phyloP scores from a whole-genome alignment of 2,797 vertebrate species.

The Perodicticus potto region DNA sequence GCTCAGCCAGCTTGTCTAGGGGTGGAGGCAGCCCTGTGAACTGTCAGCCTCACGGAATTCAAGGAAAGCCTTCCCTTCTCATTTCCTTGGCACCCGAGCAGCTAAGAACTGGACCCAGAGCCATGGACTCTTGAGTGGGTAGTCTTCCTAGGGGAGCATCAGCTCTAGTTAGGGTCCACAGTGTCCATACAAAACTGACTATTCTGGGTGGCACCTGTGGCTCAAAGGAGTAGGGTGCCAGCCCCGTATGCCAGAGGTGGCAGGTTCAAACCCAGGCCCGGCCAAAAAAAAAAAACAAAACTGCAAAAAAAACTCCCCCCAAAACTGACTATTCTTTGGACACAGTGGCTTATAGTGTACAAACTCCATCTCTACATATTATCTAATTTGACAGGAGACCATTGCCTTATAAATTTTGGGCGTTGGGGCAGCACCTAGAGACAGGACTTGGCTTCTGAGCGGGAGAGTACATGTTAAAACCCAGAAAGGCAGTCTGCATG shows the following conservation, averaged over 20 bases:
- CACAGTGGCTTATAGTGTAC: not conserved
- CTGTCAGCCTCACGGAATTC: not conserved
- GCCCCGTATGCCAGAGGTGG: too few relatives aligned
- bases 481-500: not conserved
- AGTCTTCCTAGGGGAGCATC: not conserved
- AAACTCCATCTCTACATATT: not conserved
- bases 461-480: not conserved
- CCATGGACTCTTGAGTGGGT: not conserved
- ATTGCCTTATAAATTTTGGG: not conserved
- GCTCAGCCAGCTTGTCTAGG: not conserved
- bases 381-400: not conserved
- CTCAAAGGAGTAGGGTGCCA: too few relatives aligned
- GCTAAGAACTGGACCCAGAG: not conserved
- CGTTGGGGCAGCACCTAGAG: not conserved
- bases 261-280: too few relatives aligned
- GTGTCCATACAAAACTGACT: not conserved
- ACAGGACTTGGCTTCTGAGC: not conserved
- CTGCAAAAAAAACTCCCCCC: too few relatives aligned
- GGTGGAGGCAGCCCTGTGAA: not conserved
- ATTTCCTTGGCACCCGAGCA: not conserved
- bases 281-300: too few relatives aligned
- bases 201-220: not conserved
- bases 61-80: not conserved
- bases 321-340: not conserved
- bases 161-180: not conserved